A percentile compares a stretch with the other conserved stretches of the same genome.
Evolutionary conservation across 2,113 vertebrate genomes (phyloP).

Genomic region (Anhinga rufa): DNA sequence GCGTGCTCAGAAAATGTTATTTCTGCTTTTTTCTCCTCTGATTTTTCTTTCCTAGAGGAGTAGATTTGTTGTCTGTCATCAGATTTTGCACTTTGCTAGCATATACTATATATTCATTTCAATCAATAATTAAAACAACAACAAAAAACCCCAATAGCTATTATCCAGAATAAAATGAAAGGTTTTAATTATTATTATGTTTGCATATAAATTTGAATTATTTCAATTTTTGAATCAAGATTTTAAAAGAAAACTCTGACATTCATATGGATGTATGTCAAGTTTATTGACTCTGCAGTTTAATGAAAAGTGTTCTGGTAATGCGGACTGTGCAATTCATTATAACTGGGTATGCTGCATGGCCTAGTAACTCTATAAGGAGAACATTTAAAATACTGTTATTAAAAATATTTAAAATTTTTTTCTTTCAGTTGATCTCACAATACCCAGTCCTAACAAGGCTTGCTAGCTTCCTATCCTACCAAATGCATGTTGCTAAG

Average conservation of each 20-base stretch:
- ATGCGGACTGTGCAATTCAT: neutral
- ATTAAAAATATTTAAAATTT: conserved; percentile 43
- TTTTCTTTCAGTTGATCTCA: conserved; percentile 38
- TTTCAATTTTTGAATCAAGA: neutral
- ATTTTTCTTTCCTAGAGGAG: neutral
- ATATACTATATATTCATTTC: neutral
- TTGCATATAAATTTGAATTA: neutral
- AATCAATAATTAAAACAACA: conserved; percentile 10
- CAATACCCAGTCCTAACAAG: conserved; percentile 3
- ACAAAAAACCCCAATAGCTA: too few species aligned
- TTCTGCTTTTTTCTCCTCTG: neutral
- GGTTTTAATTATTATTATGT: neutral
- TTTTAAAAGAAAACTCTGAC: neutral
- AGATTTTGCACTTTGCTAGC: conserved; percentile 38
- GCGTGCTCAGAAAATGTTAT: neutral
- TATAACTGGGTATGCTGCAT: neutral
- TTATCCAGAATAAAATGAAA: neutral
- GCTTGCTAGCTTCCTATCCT: conserved; percentile 43
- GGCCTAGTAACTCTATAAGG: neutral
- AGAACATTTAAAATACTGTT: neutral
- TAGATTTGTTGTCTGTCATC: neutral
- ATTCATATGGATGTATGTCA: neutral
- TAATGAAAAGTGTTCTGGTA: neutral
- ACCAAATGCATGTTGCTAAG: neutral
- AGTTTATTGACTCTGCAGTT: neutral